Base-by-base conservation (phyloP, 2,797 vertebrate species). In the Sylvia borin region DNA sequence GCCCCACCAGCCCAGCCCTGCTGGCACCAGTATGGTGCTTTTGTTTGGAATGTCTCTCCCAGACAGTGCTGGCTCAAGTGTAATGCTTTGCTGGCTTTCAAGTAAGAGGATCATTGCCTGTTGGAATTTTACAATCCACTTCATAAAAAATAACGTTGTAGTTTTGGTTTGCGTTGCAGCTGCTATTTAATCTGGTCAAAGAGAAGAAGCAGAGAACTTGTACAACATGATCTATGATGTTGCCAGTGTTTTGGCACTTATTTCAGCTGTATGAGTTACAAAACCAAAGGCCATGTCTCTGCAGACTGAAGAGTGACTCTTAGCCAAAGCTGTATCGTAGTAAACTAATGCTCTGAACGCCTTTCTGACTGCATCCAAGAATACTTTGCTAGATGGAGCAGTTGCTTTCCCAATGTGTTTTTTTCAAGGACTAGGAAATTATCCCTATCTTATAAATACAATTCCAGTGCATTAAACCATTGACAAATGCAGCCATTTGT, bases 341-440 rank as follows among this genome's bases (percentile, higher is more conserved):
- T 47, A 72, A 77, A 40, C 64, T 45, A 29, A 58, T 16, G 32
- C 13, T 86, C 26, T 3, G 1, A 51, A 34, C 1, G 3, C 40
- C 58, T 91, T 60, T 85, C 53, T 42, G 58, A 34, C 54, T 91
- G 75, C 26, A 77, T 83, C 61, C 32, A 40, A 71, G 57, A 87
- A 64, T 54, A 36, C 22, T 92, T 80, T 57, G 64, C 85, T 95
- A 75, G 66, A 73, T 76, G 82, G 79, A 90, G 75, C 79, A 83
- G 65, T 47, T 83, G 78, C 65, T 90, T 95, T 85, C 72, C 62
- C 65, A 50, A 68, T 80, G 50, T 38, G 31, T 26, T 68, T 79
- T 77, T 68, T 71, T 57, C 68, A 87, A 66, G 16, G 80, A 48
- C 53, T 57, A 34, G 61, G 47, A 85, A 65, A 93, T 94, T 34